Evolutionary conservation across 2,113 vertebrate species (phyloP), one percentile per base, ranked within the genome.

Genomic region (Procavia capensis): DNA sequence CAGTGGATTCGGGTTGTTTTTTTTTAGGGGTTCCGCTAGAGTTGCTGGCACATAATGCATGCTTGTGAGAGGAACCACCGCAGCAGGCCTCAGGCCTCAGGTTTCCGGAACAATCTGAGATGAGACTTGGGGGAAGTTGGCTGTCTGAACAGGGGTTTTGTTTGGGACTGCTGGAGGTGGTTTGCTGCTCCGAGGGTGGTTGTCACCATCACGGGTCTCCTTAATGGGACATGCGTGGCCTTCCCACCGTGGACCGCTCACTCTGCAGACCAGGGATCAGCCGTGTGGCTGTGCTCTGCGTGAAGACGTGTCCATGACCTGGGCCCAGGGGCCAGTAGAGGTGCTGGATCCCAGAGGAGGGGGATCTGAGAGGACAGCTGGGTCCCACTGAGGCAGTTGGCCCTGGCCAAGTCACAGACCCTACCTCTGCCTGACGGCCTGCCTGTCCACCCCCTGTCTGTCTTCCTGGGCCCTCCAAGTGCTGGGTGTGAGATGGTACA

Each of bases 31-130:
- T 16, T 1, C 13, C 4, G 1, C 11, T 22, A 11, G 10, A 19
- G 59, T 83, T 16, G 7, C 11, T 0, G 1, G 9, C 31, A 0
- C 2, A 9, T 16, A 63, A 0, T 27, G 16, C 61, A 27, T 2
- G 0, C 34, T 9, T 24, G 5, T 4, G 45, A 27, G 82, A 31
- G 64, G 2, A 1, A 45, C 24, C 2, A 45, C 10, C 20, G 29
- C 14, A 24, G 74, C 68, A 20, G 24, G 24, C 19, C 36, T n/a
- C 2, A 16, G 9, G 7, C 50, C 50, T 27, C 2, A 0, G 64
- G 50, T 36, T 80, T 47, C 84, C 17, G 1, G 79, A 63, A 36
- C 31, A 17, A 5, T 31, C 59, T 5, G 4, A 9, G 89, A 0
- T 11, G 45, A 1, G 47, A 10, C 19, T 1, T 41, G 76, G 29